phyloP scores from a whole-genome alignment of 2,888 invertebrate species.

The Stenichneumon culpator region DNA sequence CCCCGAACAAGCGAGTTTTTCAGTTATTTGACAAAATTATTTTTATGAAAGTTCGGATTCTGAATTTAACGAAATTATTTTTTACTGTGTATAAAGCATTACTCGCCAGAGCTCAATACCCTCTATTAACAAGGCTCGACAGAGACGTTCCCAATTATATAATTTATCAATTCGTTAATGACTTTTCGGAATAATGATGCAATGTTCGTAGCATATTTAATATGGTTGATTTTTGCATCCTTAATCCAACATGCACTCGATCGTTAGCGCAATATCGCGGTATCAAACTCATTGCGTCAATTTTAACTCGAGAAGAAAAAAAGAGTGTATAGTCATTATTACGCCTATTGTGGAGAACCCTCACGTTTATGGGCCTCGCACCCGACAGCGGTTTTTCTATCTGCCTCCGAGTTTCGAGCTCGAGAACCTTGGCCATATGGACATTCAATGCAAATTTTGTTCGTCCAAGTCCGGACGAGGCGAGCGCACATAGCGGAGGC shows the following conservation, averaged over 20 bases:
- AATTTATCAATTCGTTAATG: not conserved
- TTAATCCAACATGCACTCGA: not conserved
- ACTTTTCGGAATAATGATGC: not conserved
- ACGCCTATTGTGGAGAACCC: constrained; percentile 1
- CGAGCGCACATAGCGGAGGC: not conserved
- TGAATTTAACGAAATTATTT: too few relatives aligned
- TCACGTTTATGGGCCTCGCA: constrained; percentile 42
- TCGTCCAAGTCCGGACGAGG: constrained; percentile 6
- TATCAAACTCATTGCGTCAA: not conserved
- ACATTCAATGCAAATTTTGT: constrained; percentile 58
- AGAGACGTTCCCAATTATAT: not conserved
- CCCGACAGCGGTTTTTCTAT: constrained; percentile 12
- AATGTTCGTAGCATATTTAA: not conserved
- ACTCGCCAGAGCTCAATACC: not conserved
- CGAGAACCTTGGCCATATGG: constrained; percentile 13
- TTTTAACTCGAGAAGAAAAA: not conserved
- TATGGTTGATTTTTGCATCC: not conserved
- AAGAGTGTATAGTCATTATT: not conserved
- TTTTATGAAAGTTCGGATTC: too few relatives aligned
- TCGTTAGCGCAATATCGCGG: not conserved
- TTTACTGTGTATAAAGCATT: too few relatives aligned
- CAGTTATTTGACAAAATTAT: too few relatives aligned
- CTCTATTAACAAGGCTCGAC: too few relatives aligned
- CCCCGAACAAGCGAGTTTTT: too few relatives aligned
- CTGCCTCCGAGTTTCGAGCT: constrained; percentile 1